Conservation (phyloP, 2,797 vertebrate genomes). For the Fistularia commersonii region DNA sequence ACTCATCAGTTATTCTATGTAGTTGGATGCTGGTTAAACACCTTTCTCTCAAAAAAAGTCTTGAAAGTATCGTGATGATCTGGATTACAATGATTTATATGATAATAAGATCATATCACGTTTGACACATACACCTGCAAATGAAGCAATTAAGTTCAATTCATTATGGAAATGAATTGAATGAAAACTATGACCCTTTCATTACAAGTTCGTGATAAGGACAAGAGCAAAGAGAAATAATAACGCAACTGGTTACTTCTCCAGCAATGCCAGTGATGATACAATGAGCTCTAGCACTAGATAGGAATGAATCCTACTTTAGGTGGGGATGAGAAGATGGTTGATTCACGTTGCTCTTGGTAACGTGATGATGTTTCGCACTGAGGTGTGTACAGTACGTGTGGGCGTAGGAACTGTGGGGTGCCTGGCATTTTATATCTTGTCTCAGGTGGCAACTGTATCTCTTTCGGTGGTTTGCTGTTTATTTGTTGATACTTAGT, state of each 20-base stretch:
- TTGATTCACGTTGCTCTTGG: constrained; percentile 64
- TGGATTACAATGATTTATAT: constrained; percentile 1
- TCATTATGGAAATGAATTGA: too few relatives aligned
- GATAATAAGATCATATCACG: too few relatives aligned
- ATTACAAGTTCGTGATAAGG: neutral
- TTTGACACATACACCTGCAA: too few relatives aligned
- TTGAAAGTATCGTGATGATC: too few relatives aligned
- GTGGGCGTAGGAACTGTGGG: constrained; percentile 40
- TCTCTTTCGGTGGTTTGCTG: constrained; percentile 23
- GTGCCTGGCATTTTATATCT: constrained; percentile 17
- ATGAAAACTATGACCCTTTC: too few relatives aligned
- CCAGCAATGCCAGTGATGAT: neutral
- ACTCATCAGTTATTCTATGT: constrained; percentile 1
- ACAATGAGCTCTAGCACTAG: too few relatives aligned
- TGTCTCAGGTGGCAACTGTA: constrained; percentile 7
- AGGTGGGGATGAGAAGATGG: constrained; percentile 48
- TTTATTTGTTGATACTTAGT: constrained; percentile 29
- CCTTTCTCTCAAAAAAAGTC: neutral
- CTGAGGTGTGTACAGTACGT: constrained; percentile 35
- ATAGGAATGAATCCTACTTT: constrained; percentile 6
- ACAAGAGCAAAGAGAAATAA: neutral
- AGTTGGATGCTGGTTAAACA: neutral
- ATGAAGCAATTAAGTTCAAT: too few relatives aligned
- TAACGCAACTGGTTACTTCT: neutral
- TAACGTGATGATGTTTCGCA: constrained; percentile 57